Evolutionary conservation across 2,113 vertebrate species (phyloP).

Genomic region (Gambusia holbrooki): DNA sequence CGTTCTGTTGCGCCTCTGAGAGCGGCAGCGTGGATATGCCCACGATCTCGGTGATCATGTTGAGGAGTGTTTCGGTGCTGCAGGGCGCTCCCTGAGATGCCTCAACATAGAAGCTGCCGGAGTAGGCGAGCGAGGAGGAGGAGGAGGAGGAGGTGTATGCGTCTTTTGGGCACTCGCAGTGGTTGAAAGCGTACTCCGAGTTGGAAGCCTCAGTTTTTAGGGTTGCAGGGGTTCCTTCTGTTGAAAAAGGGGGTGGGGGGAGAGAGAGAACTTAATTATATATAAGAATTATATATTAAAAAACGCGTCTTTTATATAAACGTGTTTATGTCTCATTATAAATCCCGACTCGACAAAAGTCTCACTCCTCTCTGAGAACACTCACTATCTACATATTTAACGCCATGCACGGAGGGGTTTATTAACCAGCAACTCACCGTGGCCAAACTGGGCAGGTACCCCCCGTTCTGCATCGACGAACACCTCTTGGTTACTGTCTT

Average conservation of each 20-base stretch:
- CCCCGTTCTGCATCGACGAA: conserved; percentile 78
- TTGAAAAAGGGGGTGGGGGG: conserved; percentile 47
- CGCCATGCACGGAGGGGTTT: conserved; percentile 40
- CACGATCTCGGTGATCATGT: conserved; percentile 96
- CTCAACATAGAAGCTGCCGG: conserved; percentile 97
- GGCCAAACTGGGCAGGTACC: conserved; percentile 81
- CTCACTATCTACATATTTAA: not conserved
- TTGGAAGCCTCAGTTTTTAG: conserved; percentile 84
- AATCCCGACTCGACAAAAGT: not conserved
- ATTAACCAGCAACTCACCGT: conserved; percentile 81
- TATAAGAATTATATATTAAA: too few species aligned
- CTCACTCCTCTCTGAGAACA: not conserved
- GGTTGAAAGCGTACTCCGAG: conserved; percentile 86
- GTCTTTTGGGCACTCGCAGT: conserved; percentile 83
- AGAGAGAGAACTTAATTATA: conserved; percentile 48
- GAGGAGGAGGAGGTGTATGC: conserved; percentile 86
- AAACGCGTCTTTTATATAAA: conserved; percentile 73
- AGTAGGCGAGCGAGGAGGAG: conserved; percentile 90
- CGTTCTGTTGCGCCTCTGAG: conserved; percentile 82
- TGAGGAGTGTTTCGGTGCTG: conserved; percentile 95
- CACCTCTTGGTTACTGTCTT: conserved; percentile 79
- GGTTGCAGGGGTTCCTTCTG: conserved; percentile 86
- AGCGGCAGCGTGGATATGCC: conserved; percentile 90
- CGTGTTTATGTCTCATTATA: conserved; percentile 39
- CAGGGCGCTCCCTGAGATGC: conserved; percentile 90